These are phyloP conservation scores for Drosophila histrio DNA, from an alignment of 2,888 invertebrate genomes.

Conservation along the genomic window DNA sequence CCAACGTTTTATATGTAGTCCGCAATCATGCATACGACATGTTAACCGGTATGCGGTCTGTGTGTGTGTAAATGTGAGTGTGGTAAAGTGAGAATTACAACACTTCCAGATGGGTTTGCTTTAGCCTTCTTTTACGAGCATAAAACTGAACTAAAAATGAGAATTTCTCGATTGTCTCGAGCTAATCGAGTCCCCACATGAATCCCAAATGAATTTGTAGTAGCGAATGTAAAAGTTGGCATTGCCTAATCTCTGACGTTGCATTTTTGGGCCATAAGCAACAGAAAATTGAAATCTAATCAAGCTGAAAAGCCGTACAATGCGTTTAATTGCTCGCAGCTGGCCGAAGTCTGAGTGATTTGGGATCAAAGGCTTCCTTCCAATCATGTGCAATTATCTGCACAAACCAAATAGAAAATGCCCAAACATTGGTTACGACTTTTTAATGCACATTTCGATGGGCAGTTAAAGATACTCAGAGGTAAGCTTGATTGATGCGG, in stretches of 20 bases:
- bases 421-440: slow-evolving; percentile 16
- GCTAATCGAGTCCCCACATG: background rate
- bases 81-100: slow-evolving; percentile 70
- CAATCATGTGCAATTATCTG: slow-evolving; percentile 43
- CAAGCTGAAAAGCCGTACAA: slow-evolving; percentile 55
- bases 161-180: background rate
- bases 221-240: slow-evolving; percentile 3
- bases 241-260: slow-evolving; percentile 11
- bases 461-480: background rate
- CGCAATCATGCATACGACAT: slow-evolving; percentile 63
- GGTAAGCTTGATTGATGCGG: slow-evolving; percentile 19
- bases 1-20: slow-evolving; percentile 36
- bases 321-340: slow-evolving; percentile 60
- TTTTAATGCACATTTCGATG: slow-evolving; percentile 28
- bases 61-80: slow-evolving; percentile 9
- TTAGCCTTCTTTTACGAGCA: slow-evolving; percentile 39
- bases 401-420: slow-evolving; percentile 35
- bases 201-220: slow-evolving; percentile 7
- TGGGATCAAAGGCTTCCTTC: slow-evolving; percentile 28
- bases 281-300: slow-evolving; percentile 52
- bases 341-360: slow-evolving; percentile 20
- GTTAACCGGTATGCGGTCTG: slow-evolving; percentile 45
- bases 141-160: slow-evolving; percentile 3
- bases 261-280: slow-evolving; percentile 32
- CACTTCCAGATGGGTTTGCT: slow-evolving; percentile 54